phyloP scores from a whole-genome alignment of 2,888 invertebrate species.

The Anticlea derivata region DNA sequence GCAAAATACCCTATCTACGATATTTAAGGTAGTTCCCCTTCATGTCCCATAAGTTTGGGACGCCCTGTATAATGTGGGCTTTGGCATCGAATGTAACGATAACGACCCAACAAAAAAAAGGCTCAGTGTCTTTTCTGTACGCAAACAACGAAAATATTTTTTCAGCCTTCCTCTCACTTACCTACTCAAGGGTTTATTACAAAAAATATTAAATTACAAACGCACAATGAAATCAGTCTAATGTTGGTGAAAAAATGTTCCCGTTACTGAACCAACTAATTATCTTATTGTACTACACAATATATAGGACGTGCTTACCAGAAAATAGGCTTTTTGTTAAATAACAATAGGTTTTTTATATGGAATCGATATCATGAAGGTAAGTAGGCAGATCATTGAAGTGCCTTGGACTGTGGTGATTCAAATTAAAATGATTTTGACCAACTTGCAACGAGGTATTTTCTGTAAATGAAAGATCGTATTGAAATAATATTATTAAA shows the following conservation, averaged over 20 bases:
- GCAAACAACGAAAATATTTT: slow-evolving; percentile 60
- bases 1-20: too few species aligned
- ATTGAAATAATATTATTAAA: background rate
- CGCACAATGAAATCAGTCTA: slow-evolving; percentile 67
- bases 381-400: slow-evolving; percentile 63
- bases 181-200: slow-evolving; percentile 57
- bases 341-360: slow-evolving; percentile 67
- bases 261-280: slow-evolving; percentile 79
- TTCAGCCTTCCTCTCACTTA: slow-evolving; percentile 59
- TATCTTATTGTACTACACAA: slow-evolving; percentile 76
- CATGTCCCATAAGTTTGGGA: too few species aligned
- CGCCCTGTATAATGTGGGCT: background rate
- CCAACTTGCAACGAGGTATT: background rate
- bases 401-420: slow-evolving; percentile 41
- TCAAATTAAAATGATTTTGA: slow-evolving; percentile 29
- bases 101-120: slow-evolving; percentile 9
- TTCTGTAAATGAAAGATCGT: background rate
- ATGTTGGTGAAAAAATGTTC: slow-evolving; percentile 63
- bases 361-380: slow-evolving; percentile 67
- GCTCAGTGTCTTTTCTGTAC: slow-evolving; percentile 45
- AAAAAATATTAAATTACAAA: slow-evolving; percentile 82
- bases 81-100: background rate
- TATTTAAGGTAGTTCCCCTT: too few species aligned
- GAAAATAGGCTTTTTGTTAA: slow-evolving; percentile 75
- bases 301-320: slow-evolving; percentile 71